These are phyloP conservation scores for Eudemis profundana DNA, from an alignment of 2,888 invertebrate genomes.

Conservation along the genomic window DNA sequence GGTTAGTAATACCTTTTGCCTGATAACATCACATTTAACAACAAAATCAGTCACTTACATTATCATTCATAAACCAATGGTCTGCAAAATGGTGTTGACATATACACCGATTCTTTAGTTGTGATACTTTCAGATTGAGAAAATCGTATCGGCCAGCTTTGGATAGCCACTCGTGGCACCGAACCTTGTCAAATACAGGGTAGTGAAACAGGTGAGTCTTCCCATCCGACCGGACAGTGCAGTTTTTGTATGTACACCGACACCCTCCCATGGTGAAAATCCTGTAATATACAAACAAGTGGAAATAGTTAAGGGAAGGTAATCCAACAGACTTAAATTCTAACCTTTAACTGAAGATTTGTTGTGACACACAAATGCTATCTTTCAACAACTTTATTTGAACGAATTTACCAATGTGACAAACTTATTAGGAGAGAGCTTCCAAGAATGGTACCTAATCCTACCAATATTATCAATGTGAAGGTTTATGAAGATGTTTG, in stretches of 20 bases:
- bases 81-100: slow-evolving; percentile 86
- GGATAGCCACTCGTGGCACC: slow-evolving; percentile 85
- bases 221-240: slow-evolving; percentile 78
- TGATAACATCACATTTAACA: too few species aligned
- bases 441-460: too few species aligned
- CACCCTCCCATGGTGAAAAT: slow-evolving; percentile 84
- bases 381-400: too few species aligned
- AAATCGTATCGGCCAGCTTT: slow-evolving; percentile 83
- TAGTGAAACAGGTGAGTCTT: slow-evolving; percentile 87
- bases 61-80: slow-evolving; percentile 82
- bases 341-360: too few species aligned
- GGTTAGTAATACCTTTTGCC: too few species aligned
- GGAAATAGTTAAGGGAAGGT: too few species aligned
- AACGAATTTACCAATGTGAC: too few species aligned
- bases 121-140: slow-evolving; percentile 82
- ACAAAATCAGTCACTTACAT: slow-evolving; percentile 60
- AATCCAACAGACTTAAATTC: too few species aligned
- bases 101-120: slow-evolving; percentile 85
- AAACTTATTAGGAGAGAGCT: too few species aligned
- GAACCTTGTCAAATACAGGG: slow-evolving; percentile 84
- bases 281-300: slow-evolving; percentile 27
- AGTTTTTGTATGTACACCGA: slow-evolving; percentile 84
- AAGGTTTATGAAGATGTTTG: too few species aligned
- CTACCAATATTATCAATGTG: too few species aligned
- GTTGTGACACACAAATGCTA: too few species aligned